phyloP scores from a whole-genome alignment of 2,113 vertebrate genomes.

The Osmerus eperlanus region DNA sequence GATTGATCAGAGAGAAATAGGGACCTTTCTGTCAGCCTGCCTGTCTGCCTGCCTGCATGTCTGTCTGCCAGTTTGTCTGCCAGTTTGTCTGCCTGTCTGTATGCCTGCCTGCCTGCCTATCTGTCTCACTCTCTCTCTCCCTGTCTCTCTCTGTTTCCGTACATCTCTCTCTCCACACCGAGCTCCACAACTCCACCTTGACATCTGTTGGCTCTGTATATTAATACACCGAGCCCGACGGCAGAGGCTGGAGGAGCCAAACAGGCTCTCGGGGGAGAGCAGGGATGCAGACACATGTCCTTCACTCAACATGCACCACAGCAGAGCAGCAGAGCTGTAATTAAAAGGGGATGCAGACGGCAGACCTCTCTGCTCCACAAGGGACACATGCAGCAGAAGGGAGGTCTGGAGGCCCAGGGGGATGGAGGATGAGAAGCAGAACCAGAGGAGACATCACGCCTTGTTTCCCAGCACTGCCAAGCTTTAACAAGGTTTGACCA shows the following conservation, averaged over 20 bases:
- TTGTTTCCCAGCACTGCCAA: slow-evolving; percentile 53
- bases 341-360: slow-evolving; percentile 45
- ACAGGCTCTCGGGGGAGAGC: slow-evolving; percentile 12
- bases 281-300: slow-evolving; percentile 36
- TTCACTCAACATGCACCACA: slow-evolving; percentile 8
- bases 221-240: slow-evolving; percentile 21
- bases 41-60: slow-evolving; percentile 8
- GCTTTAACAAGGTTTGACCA: slow-evolving; percentile 67
- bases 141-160: no score
- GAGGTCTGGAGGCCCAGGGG: slow-evolving; percentile 18
- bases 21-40: slow-evolving; percentile 17
- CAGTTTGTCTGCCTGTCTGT: no score
- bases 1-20: slow-evolving; percentile 22
- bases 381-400: slow-evolving; percentile 21
- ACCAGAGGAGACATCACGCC: slow-evolving; percentile 55
- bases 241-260: slow-evolving; percentile 22
- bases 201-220: slow-evolving; percentile 24
- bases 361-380: slow-evolving; percentile 23
- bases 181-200: slow-evolving; percentile 18
- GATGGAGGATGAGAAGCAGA: slow-evolving; percentile 30
- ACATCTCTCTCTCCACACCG: slow-evolving; percentile 7
- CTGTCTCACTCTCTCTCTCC: no score
- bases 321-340: slow-evolving; percentile 28
- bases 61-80: no score
- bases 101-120: not conserved